Base-by-base conservation (phyloP, 2,888 invertebrate genomes). In the Crocallis elinguaria region DNA sequence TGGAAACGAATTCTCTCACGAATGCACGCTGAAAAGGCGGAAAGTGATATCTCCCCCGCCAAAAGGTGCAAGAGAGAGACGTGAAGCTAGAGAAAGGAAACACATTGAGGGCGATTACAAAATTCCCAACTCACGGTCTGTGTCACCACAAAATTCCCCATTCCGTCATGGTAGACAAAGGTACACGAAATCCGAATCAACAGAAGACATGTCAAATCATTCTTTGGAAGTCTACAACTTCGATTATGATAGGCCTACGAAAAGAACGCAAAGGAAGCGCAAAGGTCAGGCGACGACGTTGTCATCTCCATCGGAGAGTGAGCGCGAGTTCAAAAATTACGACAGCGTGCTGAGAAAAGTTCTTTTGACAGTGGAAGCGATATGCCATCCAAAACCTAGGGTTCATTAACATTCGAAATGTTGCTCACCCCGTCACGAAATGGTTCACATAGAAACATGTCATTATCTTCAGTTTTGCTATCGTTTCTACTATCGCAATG, bases 21-120 rank as follows among this genome's bases (percentile, higher is more conserved):
- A 75, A 12, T 80, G 84, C 23, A 63, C 67, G 37, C 68, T 77
- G 7, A 77, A 66, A 37, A 55, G 73, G 0, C 68, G 68, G 0
- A 73, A 68, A 36, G 49, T 84, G 0, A 59, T 80, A n/a, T 72
- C 71, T 0, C 32, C 50, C 0, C 71, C 0, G 30, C 50, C 0
- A 63, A 60, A 2, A 64, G 59, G 13, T 36, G 42, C 0, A 69
- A 48, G 23, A 8, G 25, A 4, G 30, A 19, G 12, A 6, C 11
- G 17, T 19, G 19, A 16, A 4, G 14, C 9, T 25, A 25, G 23
- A 6, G 23, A 8, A 23, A 8, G 8, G 2, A 16, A 33, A 16
- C n/a, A n/a, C n/a, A n/a, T 3, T 11, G 14, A 16, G 1, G n/a
- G 11, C 37, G 27, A 3, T 3, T 21, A 17, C 23, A n/a, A 13